Percentiles rank a stretch among this genome's conserved stretches.
phyloP scores from a whole-genome alignment of 2,113 vertebrate species.

The Fregetta grallaria region DNA sequence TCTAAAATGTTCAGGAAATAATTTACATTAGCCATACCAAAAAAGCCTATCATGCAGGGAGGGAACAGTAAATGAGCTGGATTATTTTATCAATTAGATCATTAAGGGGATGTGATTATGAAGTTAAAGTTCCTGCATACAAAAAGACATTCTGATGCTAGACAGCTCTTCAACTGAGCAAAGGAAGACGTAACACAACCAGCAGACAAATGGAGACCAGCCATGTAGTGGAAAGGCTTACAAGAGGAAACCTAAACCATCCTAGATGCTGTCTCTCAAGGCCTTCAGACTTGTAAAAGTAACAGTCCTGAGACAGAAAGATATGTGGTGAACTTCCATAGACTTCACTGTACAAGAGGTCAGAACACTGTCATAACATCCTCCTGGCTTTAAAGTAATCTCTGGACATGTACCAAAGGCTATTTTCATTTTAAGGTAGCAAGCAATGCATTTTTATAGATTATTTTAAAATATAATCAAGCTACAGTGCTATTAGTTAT shows the following conservation, averaged over 20 bases:
- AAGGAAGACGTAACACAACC: not conserved
- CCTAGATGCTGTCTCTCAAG: not conserved
- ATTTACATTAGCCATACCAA: not conserved
- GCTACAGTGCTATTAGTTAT: not conserved
- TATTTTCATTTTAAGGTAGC: not conserved
- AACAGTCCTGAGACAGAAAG: not conserved
- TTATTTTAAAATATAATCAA: not conserved
- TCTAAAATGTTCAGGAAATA: not conserved
- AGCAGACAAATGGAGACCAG: not conserved
- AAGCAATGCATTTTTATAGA: not conserved
- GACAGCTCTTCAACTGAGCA: not conserved
- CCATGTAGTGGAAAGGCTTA: not conserved
- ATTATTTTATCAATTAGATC: not conserved
- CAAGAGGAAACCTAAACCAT: not conserved
- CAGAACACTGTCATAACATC: not conserved
- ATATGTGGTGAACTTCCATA: too few relatives aligned
- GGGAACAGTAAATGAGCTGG: not conserved
- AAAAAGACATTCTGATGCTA: not conserved
- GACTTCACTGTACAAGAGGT: not conserved
- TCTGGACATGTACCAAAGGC: rapidly evolving
- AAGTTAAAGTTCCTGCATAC: not conserved
- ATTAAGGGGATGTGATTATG: not conserved
- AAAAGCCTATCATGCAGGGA: not conserved
- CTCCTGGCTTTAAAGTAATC: not conserved
- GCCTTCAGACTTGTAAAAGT: not conserved